Conservation (phyloP, 2,888 invertebrate species). For the Bursaphelenchus okinawaensis region DNA sequence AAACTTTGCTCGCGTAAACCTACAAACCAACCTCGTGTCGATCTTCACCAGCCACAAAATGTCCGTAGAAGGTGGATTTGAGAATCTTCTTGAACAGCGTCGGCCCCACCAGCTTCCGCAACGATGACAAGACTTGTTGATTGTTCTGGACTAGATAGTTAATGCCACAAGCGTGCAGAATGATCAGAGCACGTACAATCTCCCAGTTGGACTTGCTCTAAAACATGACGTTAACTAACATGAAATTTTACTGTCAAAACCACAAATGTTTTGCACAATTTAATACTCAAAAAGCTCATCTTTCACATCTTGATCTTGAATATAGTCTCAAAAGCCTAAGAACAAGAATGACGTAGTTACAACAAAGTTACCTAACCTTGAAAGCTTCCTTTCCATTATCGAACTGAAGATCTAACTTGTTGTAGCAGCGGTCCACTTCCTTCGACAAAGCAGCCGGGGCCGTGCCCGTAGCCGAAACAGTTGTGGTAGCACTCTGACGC, state of each 20-base stretch:
- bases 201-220: constrained; percentile 56
- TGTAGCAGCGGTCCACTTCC: constrained; percentile 39
- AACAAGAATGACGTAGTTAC: too few relatives aligned
- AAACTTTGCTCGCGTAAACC: background rate
- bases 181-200: constrained; percentile 46
- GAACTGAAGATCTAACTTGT: constrained; percentile 47
- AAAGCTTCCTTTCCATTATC: constrained; percentile 55
- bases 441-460: background rate
- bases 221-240: too few relatives aligned
- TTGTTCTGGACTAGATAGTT: constrained; percentile 51
- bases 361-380: constrained; percentile 36
- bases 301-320: background rate
- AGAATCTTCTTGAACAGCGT: constrained; percentile 62
- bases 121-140: constrained; percentile 35
- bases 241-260: background rate
- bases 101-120: constrained; percentile 37
- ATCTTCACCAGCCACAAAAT: constrained; percentile 92
- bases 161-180: constrained; percentile 45
- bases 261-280: too few relatives aligned
- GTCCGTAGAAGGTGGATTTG: constrained; percentile 94
- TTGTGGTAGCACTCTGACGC: background rate
- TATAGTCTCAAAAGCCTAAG: too few relatives aligned
- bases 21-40: constrained; percentile 42
- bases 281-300: too few relatives aligned
- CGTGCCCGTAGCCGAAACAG: background rate